Percentiles rank a stretch among this genome's conserved stretches.
phyloP scores from a whole-genome alignment of 2,113 vertebrate species.

The Perca fluviatilis region DNA sequence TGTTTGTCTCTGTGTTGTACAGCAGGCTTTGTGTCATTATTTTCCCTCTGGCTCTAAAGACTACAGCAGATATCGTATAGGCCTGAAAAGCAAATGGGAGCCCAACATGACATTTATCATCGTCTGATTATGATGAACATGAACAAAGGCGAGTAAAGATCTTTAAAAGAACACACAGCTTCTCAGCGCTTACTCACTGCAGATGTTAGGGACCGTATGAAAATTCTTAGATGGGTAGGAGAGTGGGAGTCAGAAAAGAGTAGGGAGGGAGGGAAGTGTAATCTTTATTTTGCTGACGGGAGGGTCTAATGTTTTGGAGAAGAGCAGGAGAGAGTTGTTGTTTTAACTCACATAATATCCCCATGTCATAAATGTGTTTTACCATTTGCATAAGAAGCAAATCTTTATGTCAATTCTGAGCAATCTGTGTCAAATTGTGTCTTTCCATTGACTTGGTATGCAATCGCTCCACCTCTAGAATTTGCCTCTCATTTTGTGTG shows the following conservation, averaged over 20 bases:
- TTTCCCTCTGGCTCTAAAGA: constrained; percentile 66
- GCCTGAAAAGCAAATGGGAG: constrained; percentile 35
- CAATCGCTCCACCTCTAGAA: too few species aligned
- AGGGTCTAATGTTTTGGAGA: not conserved
- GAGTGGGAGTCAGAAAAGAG: not conserved
- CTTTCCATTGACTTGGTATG: not conserved
- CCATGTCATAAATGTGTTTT: not conserved
- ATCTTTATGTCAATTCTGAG: not conserved
- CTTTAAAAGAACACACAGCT: constrained; percentile 8
- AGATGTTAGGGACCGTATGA: constrained; percentile 1
- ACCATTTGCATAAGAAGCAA: not conserved
- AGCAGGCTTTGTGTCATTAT: constrained; percentile 26
- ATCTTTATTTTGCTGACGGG: not conserved
- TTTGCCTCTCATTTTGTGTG: too few species aligned
- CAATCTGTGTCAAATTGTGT: too few species aligned
- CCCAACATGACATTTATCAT: constrained; percentile 24
- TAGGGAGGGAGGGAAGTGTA: not conserved
- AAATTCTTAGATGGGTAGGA: not conserved
- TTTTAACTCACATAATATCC: not conserved
- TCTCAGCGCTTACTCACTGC: not conserved
- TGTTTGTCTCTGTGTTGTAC: constrained; percentile 33
- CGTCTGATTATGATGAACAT: constrained; percentile 10
- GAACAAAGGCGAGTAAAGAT: constrained; percentile 5
- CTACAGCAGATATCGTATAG: not conserved
- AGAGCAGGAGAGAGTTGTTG: not conserved